Percentiles rank a stretch among this genome's conserved stretches.
These are phyloP conservation scores for Brachionichthys hirsutus DNA, from an alignment of 2,113 vertebrate species.

Conservation along the genomic window DNA sequence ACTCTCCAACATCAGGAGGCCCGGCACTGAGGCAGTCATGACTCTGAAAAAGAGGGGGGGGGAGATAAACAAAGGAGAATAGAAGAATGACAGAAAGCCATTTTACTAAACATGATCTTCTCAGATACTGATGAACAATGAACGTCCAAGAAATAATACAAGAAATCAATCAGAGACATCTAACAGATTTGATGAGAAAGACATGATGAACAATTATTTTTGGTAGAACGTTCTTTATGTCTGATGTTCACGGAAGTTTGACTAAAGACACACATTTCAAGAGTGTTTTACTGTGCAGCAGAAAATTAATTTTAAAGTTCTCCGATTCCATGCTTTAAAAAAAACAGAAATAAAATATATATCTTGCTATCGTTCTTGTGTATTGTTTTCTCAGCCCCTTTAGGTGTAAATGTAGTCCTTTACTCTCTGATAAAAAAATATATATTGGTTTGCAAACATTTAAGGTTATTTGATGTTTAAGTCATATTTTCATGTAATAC, in stretches of 20 bases:
- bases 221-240: too few species aligned
- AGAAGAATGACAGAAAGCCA: background rate
- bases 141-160: too few species aligned
- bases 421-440: too few species aligned
- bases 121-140: background rate
- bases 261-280: too few species aligned
- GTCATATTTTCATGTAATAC: constrained; percentile 16
- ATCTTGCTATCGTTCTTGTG: background rate
- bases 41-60: constrained; percentile 75
- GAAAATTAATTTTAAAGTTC: too few species aligned
- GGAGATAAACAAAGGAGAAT: too few species aligned
- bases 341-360: background rate
- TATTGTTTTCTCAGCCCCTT: background rate
- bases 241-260: too few species aligned
- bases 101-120: background rate
- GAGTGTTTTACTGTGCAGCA: too few species aligned
- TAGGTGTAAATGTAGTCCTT: background rate
- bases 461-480: constrained; percentile 5
- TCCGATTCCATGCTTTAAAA: too few species aligned
- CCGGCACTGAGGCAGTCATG: constrained; percentile 87
- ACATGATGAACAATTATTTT: too few species aligned
- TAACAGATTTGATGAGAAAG: too few species aligned
- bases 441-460: background rate
- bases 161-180: too few species aligned
- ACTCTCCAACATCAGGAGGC: constrained; percentile 82